Base-by-base conservation (phyloP, 1,140 invertebrate species). In the Leucophenga varia region DNA sequence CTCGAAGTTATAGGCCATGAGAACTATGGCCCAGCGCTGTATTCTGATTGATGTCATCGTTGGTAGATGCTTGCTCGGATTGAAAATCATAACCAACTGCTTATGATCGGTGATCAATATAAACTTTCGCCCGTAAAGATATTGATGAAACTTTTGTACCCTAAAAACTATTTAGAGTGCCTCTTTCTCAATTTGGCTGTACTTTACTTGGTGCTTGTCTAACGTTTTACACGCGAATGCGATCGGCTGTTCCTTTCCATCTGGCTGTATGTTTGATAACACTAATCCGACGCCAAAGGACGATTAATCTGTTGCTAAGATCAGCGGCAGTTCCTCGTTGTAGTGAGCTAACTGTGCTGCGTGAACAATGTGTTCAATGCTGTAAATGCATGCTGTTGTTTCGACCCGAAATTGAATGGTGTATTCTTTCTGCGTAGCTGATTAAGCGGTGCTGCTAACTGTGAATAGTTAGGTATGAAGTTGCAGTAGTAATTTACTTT, bases 51-150 rank as follows among this genome's bases (percentile, higher is more conserved):
- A 43, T 13, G 39, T 52, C 37, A 40, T 45, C 10, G 28, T 18
- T 30, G 49, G 38, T 6, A 47, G 39, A 14, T 41, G 34, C 25
- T 52, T 65, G 54, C 63, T 31, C 20, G 42, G 40, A 10, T 52
- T 39, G 31, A 77, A 72, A 43, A 77, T 61, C 16, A 44, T 34
- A 12, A 65, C 22, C 28, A 80, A 54, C 2, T 78, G 78, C 31
- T 77, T 74, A 47, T 80, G 76, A 49, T 82, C 78, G 2, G 78
- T 80, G 10, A 65, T 31, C 7, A 22, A 16, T 13, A 21, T 32
- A 8, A 43, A 43, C 28, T 31, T 43, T 20, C 41, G 14, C 5
- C 30, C 41, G n/a, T 43, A 43, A 6, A 34, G 16, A 19, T 43
- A 34, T 10, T 43, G 30, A 1, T 43, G 28, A 43, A 34, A 34